Evolutionary conservation across 2,888 invertebrate species (phyloP).

Genomic region (Phymatocera aterrima): DNA sequence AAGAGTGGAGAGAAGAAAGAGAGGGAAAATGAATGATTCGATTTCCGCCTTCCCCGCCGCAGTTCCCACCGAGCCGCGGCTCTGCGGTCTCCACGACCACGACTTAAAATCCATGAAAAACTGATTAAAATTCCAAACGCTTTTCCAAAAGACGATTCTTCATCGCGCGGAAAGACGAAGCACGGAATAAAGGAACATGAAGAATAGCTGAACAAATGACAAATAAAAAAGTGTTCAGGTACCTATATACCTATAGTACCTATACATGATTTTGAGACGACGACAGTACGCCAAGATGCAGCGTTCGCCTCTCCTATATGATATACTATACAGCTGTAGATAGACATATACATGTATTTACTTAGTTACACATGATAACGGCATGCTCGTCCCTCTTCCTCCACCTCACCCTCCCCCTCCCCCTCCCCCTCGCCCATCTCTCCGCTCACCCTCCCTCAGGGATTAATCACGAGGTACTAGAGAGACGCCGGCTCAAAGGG

Average conservation of each 20-base stretch:
- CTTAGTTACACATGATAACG: conserved; percentile 53
- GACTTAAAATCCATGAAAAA: no score
- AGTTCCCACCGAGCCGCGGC: no score
- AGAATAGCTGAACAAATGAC: conserved; percentile 10
- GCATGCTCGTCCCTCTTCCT: conserved; percentile 52
- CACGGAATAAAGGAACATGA: neutral
- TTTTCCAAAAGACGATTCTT: conserved; percentile 64
- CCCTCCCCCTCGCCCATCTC: conserved; percentile 47
- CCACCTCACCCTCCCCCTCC: neutral
- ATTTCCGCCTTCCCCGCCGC: no score
- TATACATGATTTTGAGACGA: neutral
- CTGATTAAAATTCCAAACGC: conserved; percentile 68
- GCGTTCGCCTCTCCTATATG: no score
- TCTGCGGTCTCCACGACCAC: no score
- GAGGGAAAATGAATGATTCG: no score
- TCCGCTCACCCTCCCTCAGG: conserved; percentile 60
- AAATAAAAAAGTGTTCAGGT: conserved; percentile 25
- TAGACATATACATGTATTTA: neutral
- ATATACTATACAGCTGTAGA: neutral
- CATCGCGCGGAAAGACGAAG: conserved; percentile 45
- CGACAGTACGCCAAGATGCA: conserved; percentile 28
- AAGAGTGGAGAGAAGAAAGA: no score
- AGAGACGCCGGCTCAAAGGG: conserved; percentile 68
- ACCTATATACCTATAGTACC: no score
- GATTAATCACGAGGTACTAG: conserved; percentile 72